Percentiles rank a stretch among this genome's conserved stretches.
Evolutionary conservation across 2,888 invertebrate species (phyloP).

Genomic region (Caenorhabditis sp.): DNA sequence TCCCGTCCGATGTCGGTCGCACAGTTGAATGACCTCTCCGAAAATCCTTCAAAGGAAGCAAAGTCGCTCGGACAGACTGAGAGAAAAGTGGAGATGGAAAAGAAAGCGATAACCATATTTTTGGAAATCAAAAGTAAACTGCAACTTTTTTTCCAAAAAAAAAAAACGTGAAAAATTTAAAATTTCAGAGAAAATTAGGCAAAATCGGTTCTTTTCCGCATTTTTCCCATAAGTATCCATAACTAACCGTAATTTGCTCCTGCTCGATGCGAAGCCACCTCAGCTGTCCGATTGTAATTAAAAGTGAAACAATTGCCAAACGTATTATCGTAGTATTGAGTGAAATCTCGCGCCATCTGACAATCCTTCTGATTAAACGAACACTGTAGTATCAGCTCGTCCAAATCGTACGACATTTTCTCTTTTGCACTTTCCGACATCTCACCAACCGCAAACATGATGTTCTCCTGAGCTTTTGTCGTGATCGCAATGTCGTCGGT

Average conservation of each 20-base stretch:
- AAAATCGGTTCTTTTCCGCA: too few relatives aligned
- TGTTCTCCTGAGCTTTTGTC: constrained; percentile 67
- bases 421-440: constrained; percentile 57
- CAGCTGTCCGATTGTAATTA: constrained; percentile 65
- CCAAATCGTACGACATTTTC: constrained; percentile 62
- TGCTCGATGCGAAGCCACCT: constrained; percentile 65
- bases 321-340: constrained; percentile 67
- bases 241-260: constrained; percentile 69
- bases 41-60: too few relatives aligned
- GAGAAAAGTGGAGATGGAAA: too few relatives aligned
- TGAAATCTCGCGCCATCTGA: constrained; percentile 67
- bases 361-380: constrained; percentile 70
- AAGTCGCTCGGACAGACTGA: too few relatives aligned
- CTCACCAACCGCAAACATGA: constrained; percentile 69
- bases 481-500: constrained; percentile 69
- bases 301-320: constrained; percentile 70
- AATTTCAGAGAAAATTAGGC: too few relatives aligned
- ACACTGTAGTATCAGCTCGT: constrained; percentile 69
- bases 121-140: too few relatives aligned
- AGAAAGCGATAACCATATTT: too few relatives aligned
- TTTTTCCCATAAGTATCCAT: too few relatives aligned
- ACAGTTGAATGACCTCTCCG: constrained; percentile 1
- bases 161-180: too few relatives aligned
- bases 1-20: too few relatives aligned
- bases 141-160: too few relatives aligned